Conservation (phyloP, 35 echinoderm and acorn worm genomes). For the Chiridota heheva region DNA sequence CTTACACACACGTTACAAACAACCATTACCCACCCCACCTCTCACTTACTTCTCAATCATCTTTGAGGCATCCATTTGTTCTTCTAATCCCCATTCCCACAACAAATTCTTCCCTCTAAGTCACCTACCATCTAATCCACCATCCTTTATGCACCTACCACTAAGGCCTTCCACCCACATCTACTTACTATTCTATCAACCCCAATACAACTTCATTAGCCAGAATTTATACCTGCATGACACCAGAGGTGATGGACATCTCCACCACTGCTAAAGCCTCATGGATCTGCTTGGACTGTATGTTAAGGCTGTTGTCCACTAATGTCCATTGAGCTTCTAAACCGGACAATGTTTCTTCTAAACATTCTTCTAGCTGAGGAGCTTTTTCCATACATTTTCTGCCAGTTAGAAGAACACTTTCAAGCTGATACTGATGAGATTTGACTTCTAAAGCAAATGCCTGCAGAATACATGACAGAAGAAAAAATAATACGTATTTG, state of each 20-base stretch:
- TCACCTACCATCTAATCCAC: too few species aligned
- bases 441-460: conserved; percentile 91
- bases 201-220: too few species aligned
- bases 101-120: too few species aligned
- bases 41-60: too few species aligned
- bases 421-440: conserved; percentile 85
- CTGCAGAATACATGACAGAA: conserved; percentile 10
- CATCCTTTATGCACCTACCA: too few species aligned
- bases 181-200: too few species aligned
- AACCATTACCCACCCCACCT: too few species aligned
- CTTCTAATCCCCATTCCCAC: too few species aligned
- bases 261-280: conserved; percentile 79
- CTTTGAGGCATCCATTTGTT: too few species aligned
- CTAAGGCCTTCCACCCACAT: too few species aligned
- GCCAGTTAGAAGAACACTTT: conserved; percentile 56
- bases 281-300: conserved; percentile 85
- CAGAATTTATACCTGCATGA: conserved; percentile 20
- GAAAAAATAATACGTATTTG: neutral
- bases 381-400: conserved; percentile 51
- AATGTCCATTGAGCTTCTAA: conserved; percentile 68
- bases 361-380: conserved; percentile 50
- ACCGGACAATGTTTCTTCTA: conserved; percentile 54
- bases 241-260: conserved; percentile 34
- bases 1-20: too few species aligned
- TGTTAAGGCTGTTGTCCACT: conserved; percentile 69